A percentile compares a stretch with the other conserved stretches of the same genome.
phyloP scores from a whole-genome alignment of 2,888 invertebrate species.

The Microplitis deprimator region DNA sequence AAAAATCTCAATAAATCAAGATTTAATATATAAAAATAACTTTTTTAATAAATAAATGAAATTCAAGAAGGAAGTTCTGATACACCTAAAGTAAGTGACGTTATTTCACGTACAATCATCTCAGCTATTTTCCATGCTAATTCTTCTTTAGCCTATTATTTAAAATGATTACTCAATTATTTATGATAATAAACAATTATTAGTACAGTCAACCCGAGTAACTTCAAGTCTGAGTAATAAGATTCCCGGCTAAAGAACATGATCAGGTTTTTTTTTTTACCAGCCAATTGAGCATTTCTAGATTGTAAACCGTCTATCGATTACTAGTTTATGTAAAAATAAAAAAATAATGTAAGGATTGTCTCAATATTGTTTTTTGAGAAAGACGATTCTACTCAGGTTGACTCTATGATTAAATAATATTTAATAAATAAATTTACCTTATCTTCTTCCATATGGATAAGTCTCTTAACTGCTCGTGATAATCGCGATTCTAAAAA shows the following conservation, averaged over 20 bases:
- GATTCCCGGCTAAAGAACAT: no score
- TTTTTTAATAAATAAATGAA: constrained; percentile 26
- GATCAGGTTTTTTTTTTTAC: no score
- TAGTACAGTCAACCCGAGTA: neutral
- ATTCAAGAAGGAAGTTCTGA: constrained; percentile 63
- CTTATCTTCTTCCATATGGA: constrained; percentile 88
- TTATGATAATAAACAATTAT: neutral
- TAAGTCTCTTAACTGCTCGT: constrained; percentile 83
- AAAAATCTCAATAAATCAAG: neutral
- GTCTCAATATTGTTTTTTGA: no score
- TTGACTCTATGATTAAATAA: neutral
- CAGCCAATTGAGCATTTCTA: no score
- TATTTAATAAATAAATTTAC: constrained; percentile 61
- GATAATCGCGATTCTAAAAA: constrained; percentile 72
- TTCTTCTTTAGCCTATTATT: constrained; percentile 84
- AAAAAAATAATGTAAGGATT: no score
- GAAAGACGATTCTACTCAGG: no score
- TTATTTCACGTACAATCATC: constrained; percentile 97
- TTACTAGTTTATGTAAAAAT: no score
- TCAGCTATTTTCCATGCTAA: constrained; percentile 98
- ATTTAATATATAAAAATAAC: constrained; percentile 34
- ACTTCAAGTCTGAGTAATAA: neutral
- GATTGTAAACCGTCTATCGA: no score
- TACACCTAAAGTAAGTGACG: constrained; percentile 82
- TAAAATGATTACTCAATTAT: constrained; percentile 7